Percentiles rank a stretch among this genome's conserved stretches.
phyloP scores from a whole-genome alignment of 2,797 vertebrate genomes.

The Cichlasoma orientale region DNA sequence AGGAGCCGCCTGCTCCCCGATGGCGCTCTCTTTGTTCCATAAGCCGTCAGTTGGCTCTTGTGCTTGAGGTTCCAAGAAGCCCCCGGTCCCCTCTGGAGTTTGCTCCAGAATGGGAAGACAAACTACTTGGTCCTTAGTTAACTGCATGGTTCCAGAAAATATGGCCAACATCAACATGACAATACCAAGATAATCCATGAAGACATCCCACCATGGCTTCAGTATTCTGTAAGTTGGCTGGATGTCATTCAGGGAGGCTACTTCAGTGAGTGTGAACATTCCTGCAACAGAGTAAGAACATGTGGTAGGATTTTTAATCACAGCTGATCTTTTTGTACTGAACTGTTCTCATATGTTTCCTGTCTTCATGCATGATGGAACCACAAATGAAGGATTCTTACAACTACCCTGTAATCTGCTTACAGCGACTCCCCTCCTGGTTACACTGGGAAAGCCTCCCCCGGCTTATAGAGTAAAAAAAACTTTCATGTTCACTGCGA shows the following conservation, averaged over 20 bases:
- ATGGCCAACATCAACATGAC: constrained; percentile 99
- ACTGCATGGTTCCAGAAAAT: constrained; percentile 99
- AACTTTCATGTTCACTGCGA: neutral
- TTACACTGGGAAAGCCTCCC: neutral
- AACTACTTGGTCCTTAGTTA: constrained; percentile 99
- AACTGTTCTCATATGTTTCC: neutral
- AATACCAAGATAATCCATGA: constrained; percentile 98
- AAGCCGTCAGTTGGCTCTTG: constrained; percentile 77
- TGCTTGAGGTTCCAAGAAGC: constrained; percentile 67
- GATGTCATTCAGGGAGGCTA: constrained; percentile 98
- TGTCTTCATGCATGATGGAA: neutral
- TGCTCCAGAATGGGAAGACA: constrained; percentile 94
- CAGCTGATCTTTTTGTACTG: neutral
- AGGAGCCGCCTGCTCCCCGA: constrained; percentile 74
- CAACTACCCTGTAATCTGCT: neutral
- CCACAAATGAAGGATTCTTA: neutral
- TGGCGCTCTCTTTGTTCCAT: constrained; percentile 66
- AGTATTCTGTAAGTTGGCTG: constrained; percentile 98
- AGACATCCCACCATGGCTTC: constrained; percentile 99
- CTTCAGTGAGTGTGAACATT: constrained; percentile 99
- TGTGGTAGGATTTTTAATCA: neutral
- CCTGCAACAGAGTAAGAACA: constrained; percentile 77
- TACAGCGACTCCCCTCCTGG: neutral
- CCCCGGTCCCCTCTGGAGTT: constrained; percentile 68
- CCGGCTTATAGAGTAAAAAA: neutral